These are phyloP conservation scores for Pseudomyrmex pallidus DNA, from an alignment of 1,140 invertebrate genomes.

Conservation along the genomic window DNA sequence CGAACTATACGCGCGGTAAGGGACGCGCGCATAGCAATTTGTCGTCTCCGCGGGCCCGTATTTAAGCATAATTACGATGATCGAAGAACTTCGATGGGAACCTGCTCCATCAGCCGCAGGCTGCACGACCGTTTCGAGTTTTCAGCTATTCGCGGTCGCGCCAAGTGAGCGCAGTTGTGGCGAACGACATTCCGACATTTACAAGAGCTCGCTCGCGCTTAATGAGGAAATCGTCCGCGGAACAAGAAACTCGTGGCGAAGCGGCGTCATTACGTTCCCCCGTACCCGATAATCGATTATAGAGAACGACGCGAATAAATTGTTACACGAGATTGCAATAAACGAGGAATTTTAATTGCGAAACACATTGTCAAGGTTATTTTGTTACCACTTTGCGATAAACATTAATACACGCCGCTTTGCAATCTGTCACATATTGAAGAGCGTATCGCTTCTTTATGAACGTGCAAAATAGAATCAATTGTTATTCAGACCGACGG, in stretches of 20 bases:
- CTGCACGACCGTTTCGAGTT: slow-evolving; percentile 64
- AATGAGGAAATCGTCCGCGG: slow-evolving; percentile 62
- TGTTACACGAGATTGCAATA: background rate
- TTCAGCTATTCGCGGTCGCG: slow-evolving; percentile 63
- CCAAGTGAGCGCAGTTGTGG: slow-evolving; percentile 32
- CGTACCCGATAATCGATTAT: slow-evolving; percentile 18
- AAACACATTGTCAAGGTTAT: too few species aligned
- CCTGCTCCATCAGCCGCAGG: slow-evolving; percentile 49
- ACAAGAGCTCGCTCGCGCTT: slow-evolving; percentile 36
- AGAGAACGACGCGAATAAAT: slow-evolving; percentile 4
- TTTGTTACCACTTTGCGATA: too few species aligned
- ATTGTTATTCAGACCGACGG: too few species aligned
- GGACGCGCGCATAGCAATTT: slow-evolving; percentile 41
- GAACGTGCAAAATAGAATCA: too few species aligned
- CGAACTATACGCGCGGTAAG: background rate
- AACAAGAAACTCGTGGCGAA: slow-evolving; percentile 43
- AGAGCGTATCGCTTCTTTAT: too few species aligned
- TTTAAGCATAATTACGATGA: slow-evolving; percentile 69
- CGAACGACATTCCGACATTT: slow-evolving; percentile 60
- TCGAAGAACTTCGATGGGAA: slow-evolving; percentile 70
- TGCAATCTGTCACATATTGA: too few species aligned
- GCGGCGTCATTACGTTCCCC: slow-evolving; percentile 40
- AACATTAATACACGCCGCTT: too few species aligned
- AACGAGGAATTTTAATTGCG: background rate
- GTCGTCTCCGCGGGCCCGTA: slow-evolving; percentile 19